Evolutionary conservation across 2,113 vertebrate genomes (phyloP), one percentile per base, ranked within the genome.

Genomic region (Baryphthengus martii): DNA sequence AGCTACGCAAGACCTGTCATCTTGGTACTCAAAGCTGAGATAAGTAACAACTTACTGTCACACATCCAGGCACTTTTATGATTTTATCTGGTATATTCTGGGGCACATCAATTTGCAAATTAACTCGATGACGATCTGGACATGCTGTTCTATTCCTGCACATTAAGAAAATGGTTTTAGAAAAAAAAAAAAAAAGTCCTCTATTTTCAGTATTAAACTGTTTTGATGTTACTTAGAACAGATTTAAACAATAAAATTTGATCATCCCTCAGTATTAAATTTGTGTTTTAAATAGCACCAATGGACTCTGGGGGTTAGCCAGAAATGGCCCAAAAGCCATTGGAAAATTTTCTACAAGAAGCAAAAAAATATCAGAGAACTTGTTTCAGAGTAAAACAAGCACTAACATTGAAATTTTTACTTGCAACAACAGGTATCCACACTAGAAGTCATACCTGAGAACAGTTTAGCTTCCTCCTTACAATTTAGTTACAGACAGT

Each of bases 51-150:
- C 96, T 96, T 95, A 98, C 98, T 73, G 90, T 96, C 85, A 98
- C 91, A 75, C 67, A 77, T 85, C 97, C 97, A 89, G 42, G 52
- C 0, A 11, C 16, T 29, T 72, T 93, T 17, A 67, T 68, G 58
- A 80, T 39, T 58, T 96, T 74, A 61, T 62, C 85, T 44, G 84
- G 44, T 8, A 97, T 42, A 28, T 80, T 97, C 72, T 86, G 96
- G 40, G 96, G 78, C 17, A n/a, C 18, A 19, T 98, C 98, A 61
- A 65, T 59, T 85, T 97, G 88, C 67, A 84, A 68, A 91, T 96
- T 97, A 89, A 98, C 31, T 39, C 47, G 79, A 76, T 98, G 98
- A 81, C 98, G 95, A 90, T 98, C 95, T 80, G 96, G 97, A 91
- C 98, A 98, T 3, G 21, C 35, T 13, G 70, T 92, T 96, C 91